Evolutionary conservation across 2,797 vertebrate species (phyloP).

Genomic region (Phoeniculus purpureus): DNA sequence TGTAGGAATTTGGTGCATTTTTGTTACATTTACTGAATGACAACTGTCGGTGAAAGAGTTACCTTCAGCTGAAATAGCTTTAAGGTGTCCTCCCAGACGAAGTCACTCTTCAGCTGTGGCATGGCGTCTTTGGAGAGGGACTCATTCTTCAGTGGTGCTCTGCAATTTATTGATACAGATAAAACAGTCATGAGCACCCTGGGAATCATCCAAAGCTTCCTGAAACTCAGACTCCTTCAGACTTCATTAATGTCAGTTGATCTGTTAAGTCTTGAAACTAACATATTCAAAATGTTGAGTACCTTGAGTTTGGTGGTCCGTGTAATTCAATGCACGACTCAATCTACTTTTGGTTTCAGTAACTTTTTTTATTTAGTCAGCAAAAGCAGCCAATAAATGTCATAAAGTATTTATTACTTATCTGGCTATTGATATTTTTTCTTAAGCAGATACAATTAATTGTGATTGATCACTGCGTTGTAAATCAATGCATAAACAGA

Average conservation of each 20-base stretch:
- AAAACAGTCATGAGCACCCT: background rate
- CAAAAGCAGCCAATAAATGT: background rate
- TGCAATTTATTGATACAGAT: background rate
- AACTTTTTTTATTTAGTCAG: background rate
- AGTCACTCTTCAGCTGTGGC: background rate
- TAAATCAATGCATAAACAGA: background rate
- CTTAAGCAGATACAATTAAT: background rate
- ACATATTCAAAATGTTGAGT: background rate
- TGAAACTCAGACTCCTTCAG: background rate
- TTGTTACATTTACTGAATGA: background rate
- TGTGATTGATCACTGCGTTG: background rate
- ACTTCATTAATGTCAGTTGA: background rate
- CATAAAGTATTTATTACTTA: background rate
- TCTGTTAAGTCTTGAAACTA: background rate
- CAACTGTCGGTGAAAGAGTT: background rate
- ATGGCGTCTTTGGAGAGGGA: background rate
- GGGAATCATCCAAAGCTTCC: background rate
- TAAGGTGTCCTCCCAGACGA: background rate
- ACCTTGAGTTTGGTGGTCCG: background rate
- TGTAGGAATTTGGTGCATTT: background rate
- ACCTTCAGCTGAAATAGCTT: background rate
- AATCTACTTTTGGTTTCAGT: background rate
- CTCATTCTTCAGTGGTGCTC: background rate
- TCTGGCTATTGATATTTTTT: background rate
- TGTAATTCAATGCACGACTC: background rate